Evolutionary conservation across 2,888 invertebrate species (phyloP).

Genomic region (Bhutanitis thaidina): DNA sequence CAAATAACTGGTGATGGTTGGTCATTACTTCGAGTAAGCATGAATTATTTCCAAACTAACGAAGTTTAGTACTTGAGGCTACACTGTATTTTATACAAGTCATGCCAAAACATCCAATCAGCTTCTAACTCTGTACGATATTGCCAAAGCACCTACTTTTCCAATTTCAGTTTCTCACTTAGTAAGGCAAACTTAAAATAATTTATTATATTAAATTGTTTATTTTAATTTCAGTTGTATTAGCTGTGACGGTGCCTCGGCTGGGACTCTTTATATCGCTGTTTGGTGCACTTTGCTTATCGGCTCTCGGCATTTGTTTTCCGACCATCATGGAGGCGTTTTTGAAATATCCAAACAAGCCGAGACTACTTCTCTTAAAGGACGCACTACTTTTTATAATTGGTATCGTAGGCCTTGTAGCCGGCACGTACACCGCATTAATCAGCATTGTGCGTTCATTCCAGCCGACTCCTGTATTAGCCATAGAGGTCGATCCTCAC

Average conservation of each 20-base stretch:
- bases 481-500: background rate
- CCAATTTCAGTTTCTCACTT: too few relatives aligned
- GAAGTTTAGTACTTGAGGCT: too few relatives aligned
- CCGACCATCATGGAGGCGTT: slow-evolving; percentile 83
- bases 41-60: too few relatives aligned
- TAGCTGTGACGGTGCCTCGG: slow-evolving; percentile 89
- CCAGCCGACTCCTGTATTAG: slow-evolving; percentile 23
- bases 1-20: too few relatives aligned
- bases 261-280: slow-evolving; percentile 89
- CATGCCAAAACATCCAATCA: too few relatives aligned
- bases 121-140: too few relatives aligned
- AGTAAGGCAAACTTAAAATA: too few relatives aligned
- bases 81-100: too few relatives aligned
- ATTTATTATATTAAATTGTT: background rate
- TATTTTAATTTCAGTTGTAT: slow-evolving; percentile 80
- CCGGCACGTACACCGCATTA: slow-evolving; percentile 84
- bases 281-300: slow-evolving; percentile 92
- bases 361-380: slow-evolving; percentile 55
- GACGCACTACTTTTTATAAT: slow-evolving; percentile 79
- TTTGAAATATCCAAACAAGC: slow-evolving; percentile 77
- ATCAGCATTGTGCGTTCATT: slow-evolving; percentile 75
- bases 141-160: too few relatives aligned
- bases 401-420: slow-evolving; percentile 81
- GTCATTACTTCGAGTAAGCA: too few relatives aligned
- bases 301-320: slow-evolving; percentile 92